Evolutionary conservation across 1,140 invertebrate genomes (phyloP).

Genomic region (Aphidius ervi): DNA sequence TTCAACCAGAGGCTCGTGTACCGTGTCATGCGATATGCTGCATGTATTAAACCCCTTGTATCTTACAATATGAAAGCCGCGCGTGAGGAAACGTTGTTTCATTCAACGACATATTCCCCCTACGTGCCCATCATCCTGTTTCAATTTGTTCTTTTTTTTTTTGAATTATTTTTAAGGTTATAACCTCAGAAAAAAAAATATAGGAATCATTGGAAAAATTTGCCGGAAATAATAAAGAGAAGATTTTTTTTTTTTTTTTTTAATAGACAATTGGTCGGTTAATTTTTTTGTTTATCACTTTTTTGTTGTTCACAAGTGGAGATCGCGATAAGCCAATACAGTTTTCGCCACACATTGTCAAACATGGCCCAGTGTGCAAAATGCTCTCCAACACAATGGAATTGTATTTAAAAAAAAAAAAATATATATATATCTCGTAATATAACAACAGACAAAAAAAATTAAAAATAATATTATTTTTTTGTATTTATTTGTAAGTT

Average conservation of each 20-base stretch:
- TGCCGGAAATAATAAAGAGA: not conserved
- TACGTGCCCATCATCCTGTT: too few species aligned
- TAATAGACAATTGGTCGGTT: slow-evolving; percentile 27
- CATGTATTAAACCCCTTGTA: slow-evolving; percentile 10
- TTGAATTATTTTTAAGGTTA: too few species aligned
- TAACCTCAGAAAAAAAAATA: too few species aligned
- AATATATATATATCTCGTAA: not conserved
- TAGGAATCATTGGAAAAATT: not conserved
- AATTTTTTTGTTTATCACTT: slow-evolving; percentile 21
- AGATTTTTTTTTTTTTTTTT: not conserved
- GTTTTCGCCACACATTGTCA: slow-evolving; percentile 15
- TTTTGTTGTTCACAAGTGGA: slow-evolving; percentile 12
- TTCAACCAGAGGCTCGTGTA: slow-evolving; percentile 3
- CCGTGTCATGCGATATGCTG: slow-evolving; percentile 21
- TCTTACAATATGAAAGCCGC: slow-evolving; percentile 9
- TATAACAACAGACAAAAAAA: not conserved
- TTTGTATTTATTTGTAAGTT: not conserved
- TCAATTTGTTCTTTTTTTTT: too few species aligned
- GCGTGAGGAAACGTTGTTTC: slow-evolving; percentile 18
- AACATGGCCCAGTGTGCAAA: slow-evolving; percentile 1
- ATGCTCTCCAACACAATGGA: not conserved
- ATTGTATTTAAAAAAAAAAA: not conserved
- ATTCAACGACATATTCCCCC: slow-evolving; percentile 7
- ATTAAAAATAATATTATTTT: not conserved
- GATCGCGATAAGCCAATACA: slow-evolving; percentile 23